These are phyloP conservation scores for Stenodema calcarata DNA, from an alignment of 2,888 invertebrate genomes.

Conservation along the genomic window DNA sequence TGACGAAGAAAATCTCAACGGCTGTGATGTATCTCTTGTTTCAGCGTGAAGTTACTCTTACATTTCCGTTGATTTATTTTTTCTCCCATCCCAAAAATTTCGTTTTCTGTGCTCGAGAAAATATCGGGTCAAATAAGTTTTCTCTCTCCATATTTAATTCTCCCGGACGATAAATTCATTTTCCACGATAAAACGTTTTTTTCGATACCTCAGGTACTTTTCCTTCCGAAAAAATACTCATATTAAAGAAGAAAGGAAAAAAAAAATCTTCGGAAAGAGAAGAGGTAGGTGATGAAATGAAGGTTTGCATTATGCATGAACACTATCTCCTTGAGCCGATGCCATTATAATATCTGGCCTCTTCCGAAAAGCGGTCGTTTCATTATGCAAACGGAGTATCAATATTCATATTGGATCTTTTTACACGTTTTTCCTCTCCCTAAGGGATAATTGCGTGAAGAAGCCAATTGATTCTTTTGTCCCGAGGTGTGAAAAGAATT, in stretches of 20 bases:
- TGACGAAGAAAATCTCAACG: too few relatives aligned
- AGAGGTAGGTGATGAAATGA: slow-evolving; percentile 49
- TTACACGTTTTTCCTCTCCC: slow-evolving; percentile 20
- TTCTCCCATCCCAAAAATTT: background rate
- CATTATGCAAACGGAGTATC: slow-evolving; percentile 47
- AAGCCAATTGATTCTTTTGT: slow-evolving; percentile 22
- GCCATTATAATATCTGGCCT: slow-evolving; percentile 42
- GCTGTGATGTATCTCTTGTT: too few relatives aligned
- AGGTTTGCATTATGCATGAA: slow-evolving; percentile 51
- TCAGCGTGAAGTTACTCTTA: too few relatives aligned
- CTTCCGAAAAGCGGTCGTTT: background rate
- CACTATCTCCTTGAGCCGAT: slow-evolving; percentile 41
- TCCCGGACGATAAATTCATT: background rate
- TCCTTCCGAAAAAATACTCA: background rate
- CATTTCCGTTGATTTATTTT: background rate
- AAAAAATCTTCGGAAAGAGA: slow-evolving; percentile 4
- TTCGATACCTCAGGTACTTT: background rate
- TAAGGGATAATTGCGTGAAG: background rate
- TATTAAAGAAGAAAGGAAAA: background rate
- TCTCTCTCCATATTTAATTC: background rate
- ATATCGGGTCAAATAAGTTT: background rate
- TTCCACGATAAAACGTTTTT: background rate
- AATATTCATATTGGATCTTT: slow-evolving; percentile 48
- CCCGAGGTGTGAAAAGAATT: background rate
- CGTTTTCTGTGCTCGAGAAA: background rate